Evolutionary conservation across 2,113 vertebrate species (phyloP).

Genomic region (Ptyas mucosa): DNA sequence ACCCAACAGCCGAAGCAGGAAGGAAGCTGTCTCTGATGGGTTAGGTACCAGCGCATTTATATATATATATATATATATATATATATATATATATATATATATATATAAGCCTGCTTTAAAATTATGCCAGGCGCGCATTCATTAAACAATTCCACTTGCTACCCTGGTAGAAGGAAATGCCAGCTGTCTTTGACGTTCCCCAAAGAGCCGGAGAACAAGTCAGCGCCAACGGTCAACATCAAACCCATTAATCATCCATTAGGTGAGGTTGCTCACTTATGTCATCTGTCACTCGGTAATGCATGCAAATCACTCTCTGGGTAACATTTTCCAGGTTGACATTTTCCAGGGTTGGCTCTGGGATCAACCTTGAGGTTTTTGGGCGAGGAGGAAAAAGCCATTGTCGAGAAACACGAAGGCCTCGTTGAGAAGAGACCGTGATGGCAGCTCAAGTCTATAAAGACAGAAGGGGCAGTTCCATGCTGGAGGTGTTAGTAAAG

Average conservation of each 20-base stretch:
- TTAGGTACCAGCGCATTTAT: neutral
- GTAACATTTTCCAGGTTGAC: conserved; percentile 64
- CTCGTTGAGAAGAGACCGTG: neutral
- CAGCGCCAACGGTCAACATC: conserved; percentile 59
- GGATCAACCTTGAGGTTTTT: conserved; percentile 55
- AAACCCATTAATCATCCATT: conserved; percentile 75
- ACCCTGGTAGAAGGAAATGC: conserved; percentile 55
- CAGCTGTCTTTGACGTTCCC: conserved; percentile 66
- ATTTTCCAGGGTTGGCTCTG: conserved; percentile 58
- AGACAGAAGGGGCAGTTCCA: neutral
- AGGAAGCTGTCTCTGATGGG: neutral
- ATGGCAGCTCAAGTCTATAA: neutral
- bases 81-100: too few species aligned
- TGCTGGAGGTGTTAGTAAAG: neutral
- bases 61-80: too few species aligned
- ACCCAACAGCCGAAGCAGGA: neutral
- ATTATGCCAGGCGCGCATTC: conserved; percentile 2
- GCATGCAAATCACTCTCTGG: conserved; percentile 69
- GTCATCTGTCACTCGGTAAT: conserved; percentile 69
- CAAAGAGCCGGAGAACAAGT: conserved; percentile 57
- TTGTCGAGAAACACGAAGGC: conserved; percentile 32
- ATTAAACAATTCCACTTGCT: conserved; percentile 47
- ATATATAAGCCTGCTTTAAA: neutral
- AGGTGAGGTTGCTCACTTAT: conserved; percentile 56
- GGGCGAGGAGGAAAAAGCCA: conserved; percentile 46